Conservation (phyloP, 2,797 vertebrate genomes). For the Momotus momota region DNA sequence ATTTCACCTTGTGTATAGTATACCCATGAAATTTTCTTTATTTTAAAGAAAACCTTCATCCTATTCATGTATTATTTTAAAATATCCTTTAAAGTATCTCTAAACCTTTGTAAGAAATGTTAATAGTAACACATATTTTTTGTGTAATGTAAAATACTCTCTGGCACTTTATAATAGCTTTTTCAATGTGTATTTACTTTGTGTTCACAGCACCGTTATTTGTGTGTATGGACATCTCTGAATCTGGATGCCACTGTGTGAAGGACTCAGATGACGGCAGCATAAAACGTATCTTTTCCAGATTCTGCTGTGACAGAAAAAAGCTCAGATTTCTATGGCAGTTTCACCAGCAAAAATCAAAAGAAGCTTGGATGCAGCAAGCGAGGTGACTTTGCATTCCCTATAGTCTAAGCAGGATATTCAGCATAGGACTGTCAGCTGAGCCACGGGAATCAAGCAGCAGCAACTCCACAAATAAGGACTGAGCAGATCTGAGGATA, state of each 20-base stretch:
- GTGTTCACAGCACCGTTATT: not conserved
- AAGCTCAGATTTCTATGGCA: not conserved
- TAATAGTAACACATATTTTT: not conserved
- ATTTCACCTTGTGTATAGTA: not conserved
- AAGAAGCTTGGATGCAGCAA: not conserved
- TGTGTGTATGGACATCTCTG: not conserved
- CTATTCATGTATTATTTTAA: not conserved
- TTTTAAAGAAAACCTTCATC: not conserved
- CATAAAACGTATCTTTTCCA: not conserved
- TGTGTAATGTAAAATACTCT: not conserved
- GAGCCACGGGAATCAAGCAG: not conserved
- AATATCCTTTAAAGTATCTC: not conserved
- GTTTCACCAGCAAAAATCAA: not conserved
- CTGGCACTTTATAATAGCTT: not conserved
- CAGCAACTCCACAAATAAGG: not conserved
- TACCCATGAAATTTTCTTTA: not conserved
- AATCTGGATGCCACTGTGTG: conserved; percentile 10
- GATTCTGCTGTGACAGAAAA: not conserved
- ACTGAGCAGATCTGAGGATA: not conserved
- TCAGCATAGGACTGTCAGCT: not conserved
- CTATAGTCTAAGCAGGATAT: not conserved
- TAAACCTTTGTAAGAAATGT: not conserved
- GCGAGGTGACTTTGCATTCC: not conserved
- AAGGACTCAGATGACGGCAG: not conserved
- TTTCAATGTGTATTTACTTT: conserved; percentile 19